Evolutionary conservation across 2,888 invertebrate species (phyloP).

Genomic region (Heliconius aoede): DNA sequence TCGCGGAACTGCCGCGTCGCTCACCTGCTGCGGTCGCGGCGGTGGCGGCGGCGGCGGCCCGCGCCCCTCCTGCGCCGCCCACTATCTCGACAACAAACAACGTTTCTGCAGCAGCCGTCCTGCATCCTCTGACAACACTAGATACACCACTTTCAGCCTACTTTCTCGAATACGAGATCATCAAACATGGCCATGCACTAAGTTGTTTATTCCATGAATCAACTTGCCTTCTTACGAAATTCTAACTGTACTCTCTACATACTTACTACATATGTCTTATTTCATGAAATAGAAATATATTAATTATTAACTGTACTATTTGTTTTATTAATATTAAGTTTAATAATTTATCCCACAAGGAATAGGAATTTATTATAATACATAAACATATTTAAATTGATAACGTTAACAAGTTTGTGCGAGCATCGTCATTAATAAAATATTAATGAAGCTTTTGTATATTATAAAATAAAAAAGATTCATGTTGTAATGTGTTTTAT

Average conservation of each 20-base stretch:
- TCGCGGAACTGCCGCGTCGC: constrained; percentile 76
- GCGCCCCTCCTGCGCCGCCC: constrained; percentile 65
- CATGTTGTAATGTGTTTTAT: too few relatives aligned
- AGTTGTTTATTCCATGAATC: background rate
- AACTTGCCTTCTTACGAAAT: background rate
- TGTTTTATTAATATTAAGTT: background rate
- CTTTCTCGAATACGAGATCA: constrained; percentile 57
- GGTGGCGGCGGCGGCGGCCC: constrained; percentile 59
- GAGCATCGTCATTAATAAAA: too few relatives aligned
- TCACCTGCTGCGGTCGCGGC: constrained; percentile 61
- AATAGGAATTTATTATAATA: too few relatives aligned
- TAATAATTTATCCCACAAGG: background rate
- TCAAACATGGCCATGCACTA: constrained; percentile 3
- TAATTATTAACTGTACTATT: background rate
- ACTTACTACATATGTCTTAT: background rate
- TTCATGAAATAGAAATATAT: background rate
- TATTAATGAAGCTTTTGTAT: too few relatives aligned
- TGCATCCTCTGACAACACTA: constrained; percentile 68
- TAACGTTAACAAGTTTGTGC: too few relatives aligned
- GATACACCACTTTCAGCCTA: constrained; percentile 68
- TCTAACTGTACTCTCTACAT: background rate
- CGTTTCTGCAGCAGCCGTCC: constrained; percentile 75
- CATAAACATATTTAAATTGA: too few relatives aligned
- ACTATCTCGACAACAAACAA: constrained; percentile 76
- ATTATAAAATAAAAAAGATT: too few relatives aligned